Evolutionary conservation across 2,797 vertebrate genomes (phyloP).

Genomic region (Ctenopoma kingsleyae): DNA sequence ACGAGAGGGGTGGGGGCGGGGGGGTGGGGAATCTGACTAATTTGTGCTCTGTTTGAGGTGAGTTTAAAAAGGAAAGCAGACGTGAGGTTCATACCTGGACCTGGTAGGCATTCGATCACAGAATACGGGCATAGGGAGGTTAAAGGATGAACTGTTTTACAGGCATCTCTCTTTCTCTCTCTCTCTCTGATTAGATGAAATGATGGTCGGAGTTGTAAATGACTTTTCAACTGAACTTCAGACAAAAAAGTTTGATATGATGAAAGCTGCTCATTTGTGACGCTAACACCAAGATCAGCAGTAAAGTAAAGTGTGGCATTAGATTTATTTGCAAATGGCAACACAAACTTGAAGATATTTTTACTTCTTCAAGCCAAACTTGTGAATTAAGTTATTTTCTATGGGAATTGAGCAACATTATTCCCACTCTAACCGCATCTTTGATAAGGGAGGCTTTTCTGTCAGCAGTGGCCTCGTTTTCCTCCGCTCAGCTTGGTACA

Average conservation of each 20-base stretch:
- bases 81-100: conserved; percentile 72
- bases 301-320: conserved; percentile 6
- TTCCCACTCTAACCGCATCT: conserved; percentile 64
- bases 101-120: conserved; percentile 42
- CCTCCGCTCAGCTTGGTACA: conserved; percentile 70
- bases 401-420: conserved; percentile 63
- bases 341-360: conserved; percentile 19
- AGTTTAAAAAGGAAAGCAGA: conserved; percentile 64
- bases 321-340: conserved; percentile 18
- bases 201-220: conserved; percentile 35
- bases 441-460: conserved; percentile 71
- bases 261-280: conserved; percentile 46
- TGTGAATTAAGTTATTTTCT: conserved; percentile 61
- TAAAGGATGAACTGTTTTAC: conserved; percentile 24
- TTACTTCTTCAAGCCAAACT: conserved; percentile 27
- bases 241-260: conserved; percentile 44
- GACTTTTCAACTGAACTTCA: conserved; percentile 46
- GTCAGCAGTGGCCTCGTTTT: conserved; percentile 78
- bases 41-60: conserved; percentile 72
- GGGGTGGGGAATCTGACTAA: conserved; percentile 52
- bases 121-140: conserved; percentile 32
- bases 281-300: conserved; percentile 5
- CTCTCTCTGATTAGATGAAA: conserved; percentile 34
- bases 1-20: conserved; percentile 9
- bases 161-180: background rate